Base-by-base conservation (phyloP, 2,888 invertebrate species). In the Scrobipalpa costella region DNA sequence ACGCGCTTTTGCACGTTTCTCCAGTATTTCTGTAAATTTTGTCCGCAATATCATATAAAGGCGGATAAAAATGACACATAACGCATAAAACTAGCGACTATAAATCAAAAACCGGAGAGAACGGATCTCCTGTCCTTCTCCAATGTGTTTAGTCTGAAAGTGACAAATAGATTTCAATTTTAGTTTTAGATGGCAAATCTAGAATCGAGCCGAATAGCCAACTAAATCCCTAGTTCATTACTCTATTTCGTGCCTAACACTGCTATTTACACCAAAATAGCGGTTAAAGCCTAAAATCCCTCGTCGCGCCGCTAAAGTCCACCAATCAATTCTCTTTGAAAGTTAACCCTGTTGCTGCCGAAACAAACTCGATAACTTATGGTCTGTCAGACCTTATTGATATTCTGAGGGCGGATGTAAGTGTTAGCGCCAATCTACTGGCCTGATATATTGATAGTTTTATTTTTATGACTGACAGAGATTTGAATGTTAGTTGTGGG, bases 281-380 rank as follows among this genome's bases (percentile, higher is more conserved):
- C 5, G n/a, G 44, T 44, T n/a, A 34, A 55, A 55, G 55, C 55
- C 15, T 27, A 34, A 55, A 55, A 55, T 55, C 55, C 55, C 55
- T 34, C 27, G 55, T 34, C 55, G 55, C 55, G 55, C 5, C 55
- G 15, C 34, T 7, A 63, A 70, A 73, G 66, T 68, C 66, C 57
- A 59, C 61, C 68, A 67, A 73, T 74, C 75, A 72, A 74, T 74
- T 70, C 57, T 36, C 61, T 63, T 50, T 50, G 21, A 50, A 21
- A 17, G 50, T 50, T 21, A 63, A 60, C 66, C 65, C 63, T 64
- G 67, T 63, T 62, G 69, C n/a, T 55, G 55, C 55, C 33, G 70
- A 65, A 64, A 72, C 70, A 73, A 78, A 81, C 73, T 75, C 79
- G 76, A 76, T 79, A 78, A 81, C 70, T 78, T 78, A 81, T 75